A percentile compares a stretch with the other conserved stretches of the same genome.
Evolutionary conservation across 2,888 invertebrate species (phyloP).

Genomic region (Colletes collaris): DNA sequence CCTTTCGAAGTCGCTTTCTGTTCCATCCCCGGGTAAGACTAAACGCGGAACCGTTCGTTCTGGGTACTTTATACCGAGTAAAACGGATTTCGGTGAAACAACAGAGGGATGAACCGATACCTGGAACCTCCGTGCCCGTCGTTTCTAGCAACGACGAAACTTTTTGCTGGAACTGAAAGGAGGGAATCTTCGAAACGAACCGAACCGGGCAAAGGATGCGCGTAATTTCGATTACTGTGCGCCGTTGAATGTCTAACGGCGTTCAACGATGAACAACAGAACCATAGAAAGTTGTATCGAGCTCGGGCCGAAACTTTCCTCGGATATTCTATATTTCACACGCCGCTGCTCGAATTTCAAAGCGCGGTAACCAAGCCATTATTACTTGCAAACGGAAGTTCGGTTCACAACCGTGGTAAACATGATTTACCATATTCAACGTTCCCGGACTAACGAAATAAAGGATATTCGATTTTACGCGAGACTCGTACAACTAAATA

Average conservation of each 20-base stretch:
- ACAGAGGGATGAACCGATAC: not conserved
- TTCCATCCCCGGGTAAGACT: not conserved
- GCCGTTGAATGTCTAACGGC: constrained; percentile 7
- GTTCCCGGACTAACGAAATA: constrained; percentile 46
- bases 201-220: not conserved
- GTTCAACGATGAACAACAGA: constrained; percentile 10
- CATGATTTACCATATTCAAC: constrained; percentile 55
- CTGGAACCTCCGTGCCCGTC: no score
- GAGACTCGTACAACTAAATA: constrained; percentile 1
- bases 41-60: not conserved
- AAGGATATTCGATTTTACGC: constrained; percentile 52
- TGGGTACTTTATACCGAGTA: no score
- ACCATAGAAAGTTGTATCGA: constrained; percentile 49
- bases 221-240: constrained; percentile 8
- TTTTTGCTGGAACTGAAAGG: not conserved
- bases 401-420: constrained; percentile 50
- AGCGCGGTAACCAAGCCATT: constrained; percentile 59
- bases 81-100: no score
- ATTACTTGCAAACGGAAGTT: constrained; percentile 64
- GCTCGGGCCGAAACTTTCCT: constrained; percentile 47
- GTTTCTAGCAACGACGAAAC: no score
- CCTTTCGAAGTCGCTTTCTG: constrained; percentile 53
- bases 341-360: constrained; percentile 56
- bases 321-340: constrained; percentile 62
- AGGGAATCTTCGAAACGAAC: not conserved